Conservation (phyloP, 1,140 invertebrate species). For the Ostrea denselamellosa region DNA sequence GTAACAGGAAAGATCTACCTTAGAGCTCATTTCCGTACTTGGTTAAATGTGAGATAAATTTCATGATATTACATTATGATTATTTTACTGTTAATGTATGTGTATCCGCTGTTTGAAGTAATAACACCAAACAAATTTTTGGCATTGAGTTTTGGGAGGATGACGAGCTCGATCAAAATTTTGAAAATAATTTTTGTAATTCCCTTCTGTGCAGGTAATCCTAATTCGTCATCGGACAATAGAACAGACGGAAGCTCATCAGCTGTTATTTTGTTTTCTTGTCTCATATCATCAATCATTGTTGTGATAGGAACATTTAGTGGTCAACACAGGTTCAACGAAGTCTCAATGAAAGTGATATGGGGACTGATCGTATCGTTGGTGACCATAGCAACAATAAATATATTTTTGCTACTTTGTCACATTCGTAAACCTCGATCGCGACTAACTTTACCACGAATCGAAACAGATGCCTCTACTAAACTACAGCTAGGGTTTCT, state of each 20-base stretch:
- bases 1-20: too few relatives aligned
- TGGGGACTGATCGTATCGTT: slow-evolving; percentile 16
- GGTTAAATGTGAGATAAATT: too few relatives aligned
- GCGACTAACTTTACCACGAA: neutral
- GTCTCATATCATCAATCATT: neutral
- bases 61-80: too few relatives aligned
- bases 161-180: neutral
- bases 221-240: neutral
- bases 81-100: too few relatives aligned
- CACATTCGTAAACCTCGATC: neutral
- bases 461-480: neutral
- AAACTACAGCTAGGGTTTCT: neutral
- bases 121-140: too few relatives aligned
- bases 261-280: neutral
- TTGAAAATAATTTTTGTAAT: neutral
- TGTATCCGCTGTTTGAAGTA: too few relatives aligned
- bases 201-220: neutral
- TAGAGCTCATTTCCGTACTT: too few relatives aligned
- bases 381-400: neutral
- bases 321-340: slow-evolving; percentile 11
- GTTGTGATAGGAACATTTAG: slow-evolving; percentile 11
- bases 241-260: neutral
- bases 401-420: neutral
- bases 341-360: slow-evolving; percentile 9
- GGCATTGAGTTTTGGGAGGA: neutral